A percentile compares a stretch with the other conserved stretches of the same genome.
Conservation (phyloP, 2,888 invertebrate genomes). For the Operophtera brumata region DNA sequence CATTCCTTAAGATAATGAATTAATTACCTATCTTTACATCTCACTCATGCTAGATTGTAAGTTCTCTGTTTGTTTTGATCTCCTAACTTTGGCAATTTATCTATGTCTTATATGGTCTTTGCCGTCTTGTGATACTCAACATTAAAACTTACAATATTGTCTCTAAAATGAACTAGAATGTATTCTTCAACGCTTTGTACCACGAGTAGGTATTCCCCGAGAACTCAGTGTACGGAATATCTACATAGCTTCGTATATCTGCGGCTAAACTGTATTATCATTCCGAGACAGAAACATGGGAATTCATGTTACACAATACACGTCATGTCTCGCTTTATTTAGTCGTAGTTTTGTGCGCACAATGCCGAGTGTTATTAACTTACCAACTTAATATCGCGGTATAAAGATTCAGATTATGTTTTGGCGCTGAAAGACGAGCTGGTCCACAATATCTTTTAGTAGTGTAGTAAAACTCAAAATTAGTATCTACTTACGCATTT, state of each 20-base stretch:
- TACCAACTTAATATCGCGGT: constrained; percentile 47
- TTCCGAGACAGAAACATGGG: constrained; percentile 41
- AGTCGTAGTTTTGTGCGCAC: constrained; percentile 50
- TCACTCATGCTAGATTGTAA: no score
- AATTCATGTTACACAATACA: constrained; percentile 46
- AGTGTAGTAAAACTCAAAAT: constrained; percentile 49
- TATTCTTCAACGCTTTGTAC: constrained; percentile 2
- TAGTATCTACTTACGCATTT: constrained; percentile 38
- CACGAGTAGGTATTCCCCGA: background rate
- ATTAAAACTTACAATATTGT: constrained; percentile 1
- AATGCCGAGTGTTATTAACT: constrained; percentile 57
- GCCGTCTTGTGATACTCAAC: background rate
- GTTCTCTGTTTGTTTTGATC: no score
- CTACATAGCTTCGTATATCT: constrained; percentile 27
- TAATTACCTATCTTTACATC: no score
- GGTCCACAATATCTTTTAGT: constrained; percentile 46
- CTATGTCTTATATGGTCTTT: background rate
- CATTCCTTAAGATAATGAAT: no score
- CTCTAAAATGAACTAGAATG: constrained; percentile 6
- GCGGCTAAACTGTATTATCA: constrained; percentile 36
- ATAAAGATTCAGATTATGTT: constrained; percentile 54
- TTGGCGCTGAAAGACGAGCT: constrained; percentile 42
- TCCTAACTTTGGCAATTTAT: no score
- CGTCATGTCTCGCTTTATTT: constrained; percentile 45
- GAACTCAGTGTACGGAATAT: constrained; percentile 10